These are phyloP conservation scores for Gymnarchus niloticus DNA, from an alignment of 2,113 vertebrate genomes.

Conservation along the genomic window DNA sequence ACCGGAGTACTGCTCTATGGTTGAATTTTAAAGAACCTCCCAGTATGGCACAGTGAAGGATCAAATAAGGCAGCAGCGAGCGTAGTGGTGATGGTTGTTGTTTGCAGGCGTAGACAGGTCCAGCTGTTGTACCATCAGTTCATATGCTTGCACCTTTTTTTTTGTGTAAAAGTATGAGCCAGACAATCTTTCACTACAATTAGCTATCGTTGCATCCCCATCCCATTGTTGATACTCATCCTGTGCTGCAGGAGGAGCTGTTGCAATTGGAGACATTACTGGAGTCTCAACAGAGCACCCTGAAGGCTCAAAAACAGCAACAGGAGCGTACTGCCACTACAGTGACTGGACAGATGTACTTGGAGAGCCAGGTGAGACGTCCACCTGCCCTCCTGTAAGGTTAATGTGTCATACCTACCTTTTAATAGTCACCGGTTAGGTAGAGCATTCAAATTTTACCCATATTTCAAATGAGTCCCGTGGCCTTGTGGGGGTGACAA, in stretches of 20 bases:
- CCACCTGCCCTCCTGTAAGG: background rate
- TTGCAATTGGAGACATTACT: slow-evolving; percentile 74
- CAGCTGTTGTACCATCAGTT: no score
- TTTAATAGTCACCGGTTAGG: background rate
- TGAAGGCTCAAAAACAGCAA: slow-evolving; percentile 80
- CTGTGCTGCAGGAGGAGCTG: slow-evolving; percentile 74
- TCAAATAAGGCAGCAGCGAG: background rate
- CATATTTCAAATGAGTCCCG: background rate
- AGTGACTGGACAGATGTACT: slow-evolving; percentile 92
- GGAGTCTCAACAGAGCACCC: slow-evolving; percentile 68
- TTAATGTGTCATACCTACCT: background rate
- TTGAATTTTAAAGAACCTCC: background rate
- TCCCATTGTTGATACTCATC: background rate
- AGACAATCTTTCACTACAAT: no score
- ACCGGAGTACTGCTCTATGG: background rate
- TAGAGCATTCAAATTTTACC: background rate
- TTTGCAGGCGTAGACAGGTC: no score
- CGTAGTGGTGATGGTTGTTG: background rate
- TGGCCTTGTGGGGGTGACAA: background rate
- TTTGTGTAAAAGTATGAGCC: no score
- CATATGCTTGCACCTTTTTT: no score
- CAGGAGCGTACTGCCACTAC: slow-evolving; percentile 83
- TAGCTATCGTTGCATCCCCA: no score
- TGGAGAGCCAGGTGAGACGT: slow-evolving; percentile 87
- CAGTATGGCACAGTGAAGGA: background rate